phyloP scores from a whole-genome alignment of 2,113 vertebrate genomes.

The Sprattus sprattus region DNA sequence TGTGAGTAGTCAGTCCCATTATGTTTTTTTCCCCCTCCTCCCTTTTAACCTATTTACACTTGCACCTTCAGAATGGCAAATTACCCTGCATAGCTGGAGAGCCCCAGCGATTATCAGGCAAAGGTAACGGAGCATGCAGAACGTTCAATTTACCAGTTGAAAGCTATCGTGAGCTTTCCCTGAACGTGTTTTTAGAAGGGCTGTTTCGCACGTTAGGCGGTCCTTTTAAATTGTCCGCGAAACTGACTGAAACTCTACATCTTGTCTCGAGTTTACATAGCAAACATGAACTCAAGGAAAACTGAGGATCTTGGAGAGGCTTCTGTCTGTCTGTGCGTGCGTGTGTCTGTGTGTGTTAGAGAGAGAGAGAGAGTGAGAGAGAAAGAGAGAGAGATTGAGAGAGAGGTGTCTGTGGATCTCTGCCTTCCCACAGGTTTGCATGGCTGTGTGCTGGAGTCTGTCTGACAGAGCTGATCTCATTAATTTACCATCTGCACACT shows the following conservation, averaged over 20 bases:
- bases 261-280: conserved; percentile 36
- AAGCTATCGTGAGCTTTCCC: conserved; percentile 52
- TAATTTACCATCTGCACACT: conserved; percentile 58
- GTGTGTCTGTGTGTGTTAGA: not conserved
- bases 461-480: conserved; percentile 57
- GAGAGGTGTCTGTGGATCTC: not conserved
- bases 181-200: conserved; percentile 45
- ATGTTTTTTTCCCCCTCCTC: not conserved
- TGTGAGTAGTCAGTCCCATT: not conserved
- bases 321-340: not conserved
- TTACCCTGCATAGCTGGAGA: not conserved
- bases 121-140: conserved; percentile 63
- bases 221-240: conserved; percentile 56
- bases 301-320: not conserved
- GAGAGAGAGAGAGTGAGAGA: not conserved
- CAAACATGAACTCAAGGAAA: not conserved
- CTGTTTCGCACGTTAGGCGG: conserved; percentile 44
- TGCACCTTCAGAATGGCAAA: conserved; percentile 51
- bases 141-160: conserved; percentile 69
- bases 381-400: not conserved
- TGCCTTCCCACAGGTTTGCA: not conserved
- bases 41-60: conserved; percentile 47
- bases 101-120: conserved; percentile 63
- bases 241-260: conserved; percentile 46
- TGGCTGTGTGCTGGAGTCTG: conserved; percentile 13